A percentile compares a stretch with the other conserved stretches of the same genome.
Evolutionary conservation across 2,888 invertebrate genomes (phyloP).

Genomic region (Beris chalybata): DNA sequence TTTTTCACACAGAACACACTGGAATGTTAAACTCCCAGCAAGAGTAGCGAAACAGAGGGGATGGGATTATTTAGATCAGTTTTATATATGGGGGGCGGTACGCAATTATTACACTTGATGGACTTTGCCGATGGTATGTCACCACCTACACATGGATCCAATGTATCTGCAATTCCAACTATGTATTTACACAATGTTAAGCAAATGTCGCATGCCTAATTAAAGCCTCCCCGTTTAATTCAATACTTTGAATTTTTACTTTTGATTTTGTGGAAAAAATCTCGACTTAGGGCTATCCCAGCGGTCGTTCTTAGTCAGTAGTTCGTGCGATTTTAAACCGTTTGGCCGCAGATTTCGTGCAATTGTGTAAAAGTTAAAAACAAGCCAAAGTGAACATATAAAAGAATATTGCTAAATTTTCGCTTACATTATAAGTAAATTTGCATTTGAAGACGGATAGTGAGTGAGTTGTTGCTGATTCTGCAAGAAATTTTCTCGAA

Average conservation of each 20-base stretch:
- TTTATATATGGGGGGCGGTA: slow-evolving; percentile 14
- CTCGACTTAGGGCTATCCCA: slow-evolving; percentile 19
- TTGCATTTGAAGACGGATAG: not conserved
- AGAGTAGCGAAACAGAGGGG: not conserved
- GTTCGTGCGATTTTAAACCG: slow-evolving; percentile 28
- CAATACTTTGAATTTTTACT: slow-evolving; percentile 5
- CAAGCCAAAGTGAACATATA: not conserved
- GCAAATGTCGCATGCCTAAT: slow-evolving; percentile 23
- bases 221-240: slow-evolving; percentile 13
- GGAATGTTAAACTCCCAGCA: slow-evolving; percentile 12
- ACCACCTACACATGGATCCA: slow-evolving; percentile 3
- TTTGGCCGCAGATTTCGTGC: slow-evolving; percentile 24
- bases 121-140: slow-evolving; percentile 21
- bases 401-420: slow-evolving; percentile 10
- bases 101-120: slow-evolving; percentile 30
- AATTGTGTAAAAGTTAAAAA: slow-evolving; percentile 6
- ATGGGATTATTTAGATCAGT: slow-evolving; percentile 11
- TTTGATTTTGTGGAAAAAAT: slow-evolving; percentile 17
- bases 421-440: not conserved
- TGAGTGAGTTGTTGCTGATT: not conserved
- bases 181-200: not conserved
- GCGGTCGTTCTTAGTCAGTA: slow-evolving; percentile 23
- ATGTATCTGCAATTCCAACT: not conserved
- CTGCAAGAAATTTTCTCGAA: too few species aligned
- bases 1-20: slow-evolving; percentile 14